These are phyloP conservation scores for Mycetomoellerius zeteki DNA, from an alignment of 1,140 invertebrate species.

Conservation along the genomic window DNA sequence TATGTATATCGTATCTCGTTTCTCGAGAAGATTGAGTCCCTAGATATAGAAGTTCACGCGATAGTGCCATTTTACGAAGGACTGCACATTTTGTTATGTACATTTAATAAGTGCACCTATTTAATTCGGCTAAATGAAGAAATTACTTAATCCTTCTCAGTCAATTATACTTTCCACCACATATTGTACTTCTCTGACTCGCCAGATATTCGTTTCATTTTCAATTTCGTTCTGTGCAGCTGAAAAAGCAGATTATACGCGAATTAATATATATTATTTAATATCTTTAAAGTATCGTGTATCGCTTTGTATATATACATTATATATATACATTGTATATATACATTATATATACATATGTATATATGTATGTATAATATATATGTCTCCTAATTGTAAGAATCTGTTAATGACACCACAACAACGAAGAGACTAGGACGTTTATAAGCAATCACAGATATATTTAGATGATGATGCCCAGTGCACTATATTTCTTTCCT, in stretches of 20 bases:
- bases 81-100: constrained; percentile 17
- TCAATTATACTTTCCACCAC: constrained; percentile 21
- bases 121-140: constrained; percentile 28
- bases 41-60: constrained; percentile 65
- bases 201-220: neutral
- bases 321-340: constrained; percentile 9
- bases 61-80: constrained; percentile 46
- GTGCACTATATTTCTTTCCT: neutral
- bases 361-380: neutral
- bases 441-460: constrained; percentile 66
- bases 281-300: constrained; percentile 11
- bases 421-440: constrained; percentile 49
- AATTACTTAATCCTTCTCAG: constrained; percentile 39
- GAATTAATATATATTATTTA: constrained; percentile 30
- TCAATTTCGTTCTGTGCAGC: constrained; percentile 7
- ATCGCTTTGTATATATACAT: constrained; percentile 10
- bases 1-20: constrained; percentile 56
- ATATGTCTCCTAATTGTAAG: neutral
- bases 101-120: constrained; percentile 62
- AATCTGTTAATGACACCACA: constrained; percentile 14
- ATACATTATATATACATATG: no score
- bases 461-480: constrained; percentile 51
- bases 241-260: constrained; percentile 20
- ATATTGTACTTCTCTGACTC: neutral
- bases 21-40: constrained; percentile 65